A percentile compares a stretch with the other conserved stretches of the same genome.
These are phyloP conservation scores for Sarcophaga bullata DNA, from an alignment of 1,140 invertebrate species.

Conservation along the genomic window DNA sequence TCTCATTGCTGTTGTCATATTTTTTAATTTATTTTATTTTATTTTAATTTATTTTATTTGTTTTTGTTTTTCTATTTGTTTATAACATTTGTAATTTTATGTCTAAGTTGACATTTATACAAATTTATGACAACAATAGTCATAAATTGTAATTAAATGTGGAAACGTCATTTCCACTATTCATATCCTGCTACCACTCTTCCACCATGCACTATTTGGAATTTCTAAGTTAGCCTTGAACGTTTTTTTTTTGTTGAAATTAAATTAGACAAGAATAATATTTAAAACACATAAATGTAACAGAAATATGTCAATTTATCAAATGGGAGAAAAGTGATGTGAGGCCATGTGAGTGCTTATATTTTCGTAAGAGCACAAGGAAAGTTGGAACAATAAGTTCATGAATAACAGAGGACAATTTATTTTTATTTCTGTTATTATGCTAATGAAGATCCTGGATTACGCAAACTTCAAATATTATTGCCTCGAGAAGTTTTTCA, in stretches of 20 bases:
- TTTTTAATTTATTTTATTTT: constrained; percentile 28
- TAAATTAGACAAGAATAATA: too few relatives aligned
- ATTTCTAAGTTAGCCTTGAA: too few relatives aligned
- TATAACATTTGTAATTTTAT: constrained; percentile 29
- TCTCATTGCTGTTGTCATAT: background rate
- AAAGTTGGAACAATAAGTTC: too few relatives aligned
- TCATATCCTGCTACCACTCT: background rate
- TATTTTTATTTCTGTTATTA: too few relatives aligned
- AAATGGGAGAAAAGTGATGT: background rate
- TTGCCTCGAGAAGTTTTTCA: too few relatives aligned
- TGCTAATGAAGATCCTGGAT: too few relatives aligned
- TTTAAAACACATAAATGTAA: background rate
- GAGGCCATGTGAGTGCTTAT: too few relatives aligned
- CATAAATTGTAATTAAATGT: constrained; percentile 40
- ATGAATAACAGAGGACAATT: too few relatives aligned
- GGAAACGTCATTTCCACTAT: background rate
- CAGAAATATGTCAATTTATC: background rate
- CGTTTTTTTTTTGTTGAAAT: too few relatives aligned
- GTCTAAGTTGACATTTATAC: constrained; percentile 33
- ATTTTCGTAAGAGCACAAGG: too few relatives aligned
- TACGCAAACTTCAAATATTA: too few relatives aligned
- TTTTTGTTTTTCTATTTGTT: background rate
- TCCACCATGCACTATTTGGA: too few relatives aligned
- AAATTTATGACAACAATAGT: constrained; percentile 37
- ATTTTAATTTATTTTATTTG: background rate